Base-by-base conservation (phyloP, 30 jellyfish, hydroid and myxozoan genomes). In the Phacellophora camtschatica region DNA sequence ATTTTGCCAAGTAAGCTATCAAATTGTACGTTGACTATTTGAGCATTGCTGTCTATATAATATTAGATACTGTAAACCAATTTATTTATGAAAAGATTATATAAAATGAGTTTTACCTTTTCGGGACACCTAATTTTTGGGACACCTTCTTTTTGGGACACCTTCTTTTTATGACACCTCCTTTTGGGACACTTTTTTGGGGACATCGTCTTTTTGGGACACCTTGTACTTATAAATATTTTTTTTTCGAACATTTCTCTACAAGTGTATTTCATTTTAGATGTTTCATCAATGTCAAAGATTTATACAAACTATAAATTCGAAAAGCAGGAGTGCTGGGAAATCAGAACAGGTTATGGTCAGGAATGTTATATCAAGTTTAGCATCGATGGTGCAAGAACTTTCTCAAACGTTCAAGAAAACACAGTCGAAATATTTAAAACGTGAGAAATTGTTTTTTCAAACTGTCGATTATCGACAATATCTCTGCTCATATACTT, bases 251-350 rank as follows among this genome's bases (percentile, higher is more conserved):
- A 19, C 68, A 22, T n/a, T 28, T 23, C 12, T 20, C 20, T 55
- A 55, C 25, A 25, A 9, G 12, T 25, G 33, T 11, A 19, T 15
- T 23, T 13, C 22, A 65, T 0, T 35, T 69, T 42, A 91, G 98
- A 66, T 92, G 92, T 92, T 92, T 74, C 98, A 92, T 68, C 98
- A 92, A 77, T 92, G 98, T 43, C 98, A 92, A 58, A 68, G 98
- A 16, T 74, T 91, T 19, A 92, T 92, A 11, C 98, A 92, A 37
- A 76, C 94, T 5, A 92, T 92, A 15, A 95, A 50, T 23, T 63
- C 96, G n/a, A 80, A 83, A n/a, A 84, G 92, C 32, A 79, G 77
- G 41, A 83, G 83, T 2, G 92, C 89, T 8, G 25, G 56, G 25
- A 92, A 86, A 68, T 70, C 96, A 0, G 97, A 85, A 45, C 97